phyloP scores from a whole-genome alignment of 2,113 vertebrate species.

The Loxodonta africana region DNA sequence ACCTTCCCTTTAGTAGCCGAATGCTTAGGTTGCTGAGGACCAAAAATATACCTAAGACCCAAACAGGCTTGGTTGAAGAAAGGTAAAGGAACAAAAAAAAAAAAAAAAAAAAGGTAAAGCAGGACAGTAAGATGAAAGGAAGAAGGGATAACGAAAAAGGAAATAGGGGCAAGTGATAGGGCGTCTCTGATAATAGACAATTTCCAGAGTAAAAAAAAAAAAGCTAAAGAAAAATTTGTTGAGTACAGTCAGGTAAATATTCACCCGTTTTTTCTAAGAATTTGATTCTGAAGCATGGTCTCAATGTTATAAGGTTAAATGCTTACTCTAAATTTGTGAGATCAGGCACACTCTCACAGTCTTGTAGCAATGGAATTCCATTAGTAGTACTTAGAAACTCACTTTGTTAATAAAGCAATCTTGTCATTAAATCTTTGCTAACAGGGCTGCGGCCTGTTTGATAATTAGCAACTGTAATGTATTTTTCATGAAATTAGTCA shows the following conservation, averaged over 20 bases:
- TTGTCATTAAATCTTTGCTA: constrained; percentile 57
- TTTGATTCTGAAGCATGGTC: background rate
- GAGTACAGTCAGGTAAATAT: background rate
- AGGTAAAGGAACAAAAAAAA: background rate
- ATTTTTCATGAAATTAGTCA: constrained; percentile 41
- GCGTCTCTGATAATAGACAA: background rate
- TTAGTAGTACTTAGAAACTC: constrained; percentile 2
- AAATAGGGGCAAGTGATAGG: background rate
- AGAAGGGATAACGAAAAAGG: background rate
- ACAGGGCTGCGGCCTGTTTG: constrained; percentile 2
- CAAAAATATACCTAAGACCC: background rate
- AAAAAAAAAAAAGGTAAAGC: background rate
- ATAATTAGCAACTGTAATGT: constrained; percentile 14
- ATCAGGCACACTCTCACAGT: background rate
- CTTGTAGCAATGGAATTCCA: background rate
- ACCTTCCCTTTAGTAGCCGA: background rate
- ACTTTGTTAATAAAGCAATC: constrained; percentile 49
- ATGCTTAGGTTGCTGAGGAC: constrained; percentile 6
- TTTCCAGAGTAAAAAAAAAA: background rate
- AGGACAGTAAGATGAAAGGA: background rate
- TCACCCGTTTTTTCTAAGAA: background rate
- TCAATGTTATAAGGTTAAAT: background rate
- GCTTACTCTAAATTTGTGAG: background rate
- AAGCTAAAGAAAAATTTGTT: background rate
- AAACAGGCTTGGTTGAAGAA: background rate